Conservation (phyloP, 2,797 vertebrate genomes). For the Eidolon dupreanum region DNA sequence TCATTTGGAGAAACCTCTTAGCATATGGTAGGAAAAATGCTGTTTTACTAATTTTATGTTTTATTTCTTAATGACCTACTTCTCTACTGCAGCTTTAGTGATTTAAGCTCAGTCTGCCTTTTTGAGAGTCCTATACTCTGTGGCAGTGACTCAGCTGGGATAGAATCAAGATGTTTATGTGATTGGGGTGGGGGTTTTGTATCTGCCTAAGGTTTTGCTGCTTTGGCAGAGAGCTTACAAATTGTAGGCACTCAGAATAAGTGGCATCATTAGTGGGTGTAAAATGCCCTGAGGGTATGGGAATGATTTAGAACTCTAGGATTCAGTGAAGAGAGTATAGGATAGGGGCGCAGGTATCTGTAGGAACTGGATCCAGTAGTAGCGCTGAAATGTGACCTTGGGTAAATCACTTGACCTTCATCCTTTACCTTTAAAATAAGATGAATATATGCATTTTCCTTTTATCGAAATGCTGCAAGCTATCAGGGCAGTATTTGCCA, state of each 20-base stretch:
- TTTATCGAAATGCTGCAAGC: constrained; percentile 37
- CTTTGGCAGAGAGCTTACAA: constrained; percentile 62
- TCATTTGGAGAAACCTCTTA: constrained; percentile 56
- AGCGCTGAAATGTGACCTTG: constrained; percentile 47
- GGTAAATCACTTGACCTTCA: constrained; percentile 49
- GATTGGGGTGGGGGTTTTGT: not conserved
- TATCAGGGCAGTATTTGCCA: constrained; percentile 34
- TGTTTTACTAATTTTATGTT: constrained; percentile 69
- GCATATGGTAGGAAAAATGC: not conserved
- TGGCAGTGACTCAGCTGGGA: constrained; percentile 42
- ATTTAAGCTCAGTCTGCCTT: constrained; percentile 50
- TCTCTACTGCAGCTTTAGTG: constrained; percentile 50
- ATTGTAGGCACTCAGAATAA: constrained; percentile 65
- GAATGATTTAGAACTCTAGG: constrained; percentile 35
- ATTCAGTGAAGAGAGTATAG: constrained; percentile 19
- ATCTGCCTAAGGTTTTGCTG: not conserved
- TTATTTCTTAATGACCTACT: constrained; percentile 68
- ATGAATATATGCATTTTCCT: constrained; percentile 24
- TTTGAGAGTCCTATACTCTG: constrained; percentile 25
- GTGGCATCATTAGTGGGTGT: constrained; percentile 51
- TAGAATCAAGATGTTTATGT: constrained; percentile 43
- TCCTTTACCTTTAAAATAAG: constrained; percentile 57
- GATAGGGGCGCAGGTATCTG: constrained; percentile 36
- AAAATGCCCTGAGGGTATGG: constrained; percentile 46
- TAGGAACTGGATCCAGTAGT: not conserved